Evolutionary conservation across 2,888 invertebrate genomes (phyloP), one percentile per base, ranked within the genome.

Genomic region (Dicranocentrus wangi): DNA sequence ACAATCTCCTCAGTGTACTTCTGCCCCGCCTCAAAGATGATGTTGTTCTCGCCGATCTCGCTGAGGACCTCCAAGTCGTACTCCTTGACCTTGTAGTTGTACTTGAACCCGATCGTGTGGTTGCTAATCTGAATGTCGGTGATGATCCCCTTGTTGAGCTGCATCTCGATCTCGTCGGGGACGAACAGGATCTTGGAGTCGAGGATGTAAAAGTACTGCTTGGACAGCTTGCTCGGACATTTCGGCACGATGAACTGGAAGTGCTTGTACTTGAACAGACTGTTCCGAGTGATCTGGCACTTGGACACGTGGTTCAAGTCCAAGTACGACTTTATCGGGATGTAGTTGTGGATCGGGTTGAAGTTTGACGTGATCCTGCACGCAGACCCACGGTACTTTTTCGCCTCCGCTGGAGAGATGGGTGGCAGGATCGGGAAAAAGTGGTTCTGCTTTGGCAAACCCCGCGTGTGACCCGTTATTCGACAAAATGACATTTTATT

Each of bases 401-500:
- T 92, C 1, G 94, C 94, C 88, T 94, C 94, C n/a, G 93, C 94
- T 15, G 94, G 94, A 65, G 94, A 94, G 82, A 94, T 93, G 2
- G 94, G 94, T 60, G 94, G 93, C 85, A 94, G 90, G 69, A 95
- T 90, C 21, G 95, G 94, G 65, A 73, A 73, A 87, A 94, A 93
- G 88, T 94, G 95, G 89, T 94, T 94, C 71, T 94, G 94, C 88
- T 94, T 93, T 70, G 94, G 94, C 87, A 94, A 91, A 87, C 93
- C 93, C 87, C 93, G 91, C 89, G 94, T 93, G 88, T 92, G 92
- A 87, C 94, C 93, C 81, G 94, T 95, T 87, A 94, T 94, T 89
- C 94, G 92, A 89, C 94, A 95, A 89, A 92, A 93, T n/a, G 65
- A 80, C 82, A 85, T 83, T 13, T 68, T 68, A n/a, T n/a, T n/a